A percentile compares a stretch with the other conserved stretches of the same genome.
Evolutionary conservation across 1,140 invertebrate species (phyloP).

Genomic region (Megalopta genalis): DNA sequence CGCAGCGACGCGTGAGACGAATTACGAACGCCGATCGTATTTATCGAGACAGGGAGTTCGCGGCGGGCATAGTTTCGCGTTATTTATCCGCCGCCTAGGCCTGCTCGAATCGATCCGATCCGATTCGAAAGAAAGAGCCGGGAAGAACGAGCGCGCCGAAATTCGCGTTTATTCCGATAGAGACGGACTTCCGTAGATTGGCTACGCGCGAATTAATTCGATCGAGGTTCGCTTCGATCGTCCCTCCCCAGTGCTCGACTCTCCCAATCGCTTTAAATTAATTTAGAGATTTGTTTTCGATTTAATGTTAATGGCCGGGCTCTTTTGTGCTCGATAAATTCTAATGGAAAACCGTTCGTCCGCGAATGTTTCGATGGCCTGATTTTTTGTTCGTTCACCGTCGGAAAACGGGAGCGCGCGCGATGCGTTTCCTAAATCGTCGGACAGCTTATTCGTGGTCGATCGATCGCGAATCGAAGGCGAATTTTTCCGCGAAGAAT

Average conservation of each 20-base stretch:
- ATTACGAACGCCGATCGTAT: constrained; percentile 32
- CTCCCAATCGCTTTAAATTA: not conserved
- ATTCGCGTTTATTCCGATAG: constrained; percentile 2
- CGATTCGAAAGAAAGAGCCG: constrained; percentile 10
- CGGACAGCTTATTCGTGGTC: no score
- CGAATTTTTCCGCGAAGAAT: no score
- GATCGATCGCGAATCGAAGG: no score
- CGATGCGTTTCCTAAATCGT: no score
- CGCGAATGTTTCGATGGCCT: no score
- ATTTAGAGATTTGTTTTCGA: not conserved
- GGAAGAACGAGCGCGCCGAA: not conserved
- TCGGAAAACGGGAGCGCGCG: no score
- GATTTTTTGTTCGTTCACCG: no score
- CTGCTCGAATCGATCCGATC: constrained; percentile 5
- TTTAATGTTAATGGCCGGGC: not conserved
- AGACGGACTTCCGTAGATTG: not conserved
- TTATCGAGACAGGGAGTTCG: not conserved
- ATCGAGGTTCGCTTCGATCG: not conserved
- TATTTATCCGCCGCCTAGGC: constrained; percentile 7
- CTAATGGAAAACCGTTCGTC: not conserved
- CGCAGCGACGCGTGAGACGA: not conserved
- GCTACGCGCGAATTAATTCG: not conserved
- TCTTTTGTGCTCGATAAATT: not conserved
- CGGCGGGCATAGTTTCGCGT: not conserved
- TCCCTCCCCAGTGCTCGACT: not conserved